Evolutionary conservation across 2,888 invertebrate species (phyloP), one percentile per base, ranked within the genome.

Genomic region (Coelopa pilipes): DNA sequence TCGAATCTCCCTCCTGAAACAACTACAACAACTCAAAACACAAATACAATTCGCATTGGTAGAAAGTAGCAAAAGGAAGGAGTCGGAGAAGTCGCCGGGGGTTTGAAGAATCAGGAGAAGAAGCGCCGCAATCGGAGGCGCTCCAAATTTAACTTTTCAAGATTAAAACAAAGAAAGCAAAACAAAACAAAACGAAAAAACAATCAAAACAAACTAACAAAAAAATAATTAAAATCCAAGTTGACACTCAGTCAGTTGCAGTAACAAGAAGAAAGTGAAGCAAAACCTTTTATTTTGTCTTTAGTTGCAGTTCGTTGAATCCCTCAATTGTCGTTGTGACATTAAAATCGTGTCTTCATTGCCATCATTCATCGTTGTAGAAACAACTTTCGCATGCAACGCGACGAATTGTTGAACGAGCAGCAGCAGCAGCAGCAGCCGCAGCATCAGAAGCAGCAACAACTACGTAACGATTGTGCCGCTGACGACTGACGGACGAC

Each of bases 341-440:
- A 55, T 55, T 55, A 17, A 19, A 19, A 19, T 55, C 1, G 17
- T 55, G 1, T 34, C 53, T 53, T 67, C 15, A 2, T 70, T 47
- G 12, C 12, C 46, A 47, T 70, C 24, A 13, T 70, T 70, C 50
- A 50, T 15, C 53, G 45, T 63, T 69, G 19, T 45, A 53, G 15
- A 63, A 55, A 15, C 9, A 2, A 49, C 50, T 24, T 12, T 70
- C 63, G 70, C 71, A 75, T 59, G 68, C 65, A 65, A 74, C 60
- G 55, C 47, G 59, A n/a, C n/a, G n/a, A n/a, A n/a, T n/a, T n/a
- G n/a, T n/a, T 70, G 46, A 59, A 13, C 13, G 70, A 72, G 67
- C 57, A 59, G 49, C 73, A 70, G 60, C 55, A 62, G 50, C 63
- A 74, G 75, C 73, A 46, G n/a, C 73, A 72, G 70, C 57, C 55